Base-by-base conservation (phyloP, 2,888 invertebrate genomes). In the Lasioglossum malachurum region DNA sequence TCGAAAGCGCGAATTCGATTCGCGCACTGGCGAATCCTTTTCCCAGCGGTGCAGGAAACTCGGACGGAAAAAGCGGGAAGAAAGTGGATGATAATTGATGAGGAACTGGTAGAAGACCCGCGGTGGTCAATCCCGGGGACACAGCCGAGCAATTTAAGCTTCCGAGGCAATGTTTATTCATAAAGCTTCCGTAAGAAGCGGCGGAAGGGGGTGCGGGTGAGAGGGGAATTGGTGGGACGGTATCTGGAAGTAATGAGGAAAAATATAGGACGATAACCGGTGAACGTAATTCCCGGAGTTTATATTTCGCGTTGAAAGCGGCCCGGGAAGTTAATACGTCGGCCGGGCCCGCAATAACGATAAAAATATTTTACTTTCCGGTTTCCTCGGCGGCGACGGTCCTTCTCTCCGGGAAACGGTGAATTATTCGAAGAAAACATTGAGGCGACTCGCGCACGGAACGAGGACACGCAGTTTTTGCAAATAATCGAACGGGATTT, bases 401-500 rank as follows among this genome's bases (percentile, higher is more conserved):
- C 64, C 67, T 57, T n/a, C 10, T 10, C n/a, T n/a, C 57, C 10
- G 4, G 57, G 57, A 57, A 57, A 57, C 57, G 23, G 57, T 12
- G 57, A 57, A n/a, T 57, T 57, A 57, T 57, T 57, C 57, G 12
- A 57, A 57, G 57, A n/a, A 57, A 75, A 82, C 49, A 71, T 60
- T 49, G 46, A 46, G 57, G 23, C 71, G 19, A 46, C 35, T 10
- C n/a, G 1, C 35, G 2, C 27, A n/a, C n/a, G n/a, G 27, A 86
- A 86, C 69, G 78, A 16, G 79, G 75, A 14, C 73, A 53, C 64
- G 75, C 46, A 76, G 67, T 88, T 88, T 79, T 84, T 81, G 69
- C 73, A 16, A 84, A 81, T 77, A 83, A 88, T 87, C 88, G 87
- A 87, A 84, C 78, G 14, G 49, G 27, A 14, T n/a, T 4, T n/a